phyloP scores from a whole-genome alignment of 2,113 vertebrate genomes.

The Microtus oregoni region DNA sequence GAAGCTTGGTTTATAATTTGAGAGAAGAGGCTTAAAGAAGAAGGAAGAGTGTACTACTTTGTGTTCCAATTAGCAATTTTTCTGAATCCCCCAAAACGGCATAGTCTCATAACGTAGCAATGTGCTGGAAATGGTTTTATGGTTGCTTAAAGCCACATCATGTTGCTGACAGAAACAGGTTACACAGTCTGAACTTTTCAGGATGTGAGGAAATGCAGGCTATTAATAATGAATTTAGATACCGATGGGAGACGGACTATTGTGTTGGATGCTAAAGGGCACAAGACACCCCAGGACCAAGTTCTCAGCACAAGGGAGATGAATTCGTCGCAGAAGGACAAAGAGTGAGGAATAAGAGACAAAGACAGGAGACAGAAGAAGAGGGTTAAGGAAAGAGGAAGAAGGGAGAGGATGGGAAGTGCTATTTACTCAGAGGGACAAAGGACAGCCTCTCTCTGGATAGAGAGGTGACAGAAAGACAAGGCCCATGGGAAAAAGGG shows the following conservation, averaged over 20 bases:
- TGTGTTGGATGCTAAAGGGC: not conserved
- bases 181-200: not conserved
- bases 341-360: not conserved
- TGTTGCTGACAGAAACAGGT: not conserved
- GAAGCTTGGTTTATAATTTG: not conserved
- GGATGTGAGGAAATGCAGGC: not conserved
- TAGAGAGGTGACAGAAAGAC: not conserved
- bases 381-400: not conserved
- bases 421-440: not conserved
- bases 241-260: not conserved
- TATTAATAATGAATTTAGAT: constrained; percentile 34
- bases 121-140: not conserved
- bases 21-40: not conserved
- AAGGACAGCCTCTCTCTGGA: not conserved
- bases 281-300: not conserved
- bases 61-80: not conserved
- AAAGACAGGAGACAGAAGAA: not conserved
- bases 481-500: not conserved
- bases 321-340: not conserved
- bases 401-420: not conserved
- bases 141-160: not conserved
- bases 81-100: not conserved
- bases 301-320: not conserved
- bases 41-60: not conserved
- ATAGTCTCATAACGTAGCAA: not conserved